phyloP scores from a whole-genome alignment of 2,888 invertebrate species.

The Pseudococcus viburni region DNA sequence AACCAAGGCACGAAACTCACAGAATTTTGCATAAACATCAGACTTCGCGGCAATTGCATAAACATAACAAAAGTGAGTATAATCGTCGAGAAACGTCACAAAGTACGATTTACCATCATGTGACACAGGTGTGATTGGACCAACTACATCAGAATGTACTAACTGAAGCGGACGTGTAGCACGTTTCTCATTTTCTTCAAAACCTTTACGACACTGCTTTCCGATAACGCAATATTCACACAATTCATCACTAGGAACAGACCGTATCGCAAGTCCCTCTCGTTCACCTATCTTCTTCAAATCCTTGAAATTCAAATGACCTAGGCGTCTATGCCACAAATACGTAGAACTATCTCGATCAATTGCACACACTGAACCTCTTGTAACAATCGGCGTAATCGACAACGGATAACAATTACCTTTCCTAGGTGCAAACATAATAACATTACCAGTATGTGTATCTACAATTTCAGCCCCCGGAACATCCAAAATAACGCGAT shows the following conservation, averaged over 20 bases:
- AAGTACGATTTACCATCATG: constrained; percentile 17
- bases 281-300: background rate
- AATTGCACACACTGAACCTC: background rate
- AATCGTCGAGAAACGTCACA: constrained; percentile 41
- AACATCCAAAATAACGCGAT: background rate
- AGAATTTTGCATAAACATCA: background rate
- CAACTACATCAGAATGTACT: constrained; percentile 27
- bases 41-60: too few relatives aligned
- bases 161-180: background rate
- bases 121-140: background rate
- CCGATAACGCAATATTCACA: background rate
- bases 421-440: background rate
- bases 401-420: background rate
- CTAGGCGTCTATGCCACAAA: background rate
- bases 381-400: background rate
- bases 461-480: background rate
- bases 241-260: background rate
- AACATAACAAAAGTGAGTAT: constrained; percentile 18
- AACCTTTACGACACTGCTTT: background rate
- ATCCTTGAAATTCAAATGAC: background rate
- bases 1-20: background rate
- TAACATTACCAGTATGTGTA: background rate
- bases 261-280: background rate
- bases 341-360: background rate
- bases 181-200: background rate